phyloP scores from a whole-genome alignment of 2,888 invertebrate genomes.

The Mythimna lalbum region DNA sequence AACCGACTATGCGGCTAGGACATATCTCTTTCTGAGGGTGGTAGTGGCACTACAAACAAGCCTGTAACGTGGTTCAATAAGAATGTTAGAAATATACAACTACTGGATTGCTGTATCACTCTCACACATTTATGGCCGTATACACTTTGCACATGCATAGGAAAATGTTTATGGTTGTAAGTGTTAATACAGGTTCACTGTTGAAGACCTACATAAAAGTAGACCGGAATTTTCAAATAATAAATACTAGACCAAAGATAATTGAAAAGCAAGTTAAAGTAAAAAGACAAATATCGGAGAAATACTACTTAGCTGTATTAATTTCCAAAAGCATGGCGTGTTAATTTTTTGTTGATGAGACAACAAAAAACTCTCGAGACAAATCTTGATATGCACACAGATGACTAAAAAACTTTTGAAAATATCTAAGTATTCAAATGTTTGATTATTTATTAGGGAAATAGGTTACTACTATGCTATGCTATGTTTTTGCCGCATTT shows the following conservation, averaged over 20 bases:
- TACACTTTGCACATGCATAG: background rate
- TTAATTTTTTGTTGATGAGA: background rate
- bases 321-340: background rate
- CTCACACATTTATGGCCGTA: background rate
- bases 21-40: background rate
- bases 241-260: background rate
- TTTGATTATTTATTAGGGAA: slow-evolving; percentile 18
- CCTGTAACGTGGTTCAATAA: background rate
- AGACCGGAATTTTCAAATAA: background rate
- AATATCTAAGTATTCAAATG: slow-evolving; percentile 1
- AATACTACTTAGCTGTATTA: background rate
- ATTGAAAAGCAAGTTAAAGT: background rate
- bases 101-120: background rate
- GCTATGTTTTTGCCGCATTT: slow-evolving; percentile 61
- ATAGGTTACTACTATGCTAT: slow-evolving; percentile 29
- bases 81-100: background rate
- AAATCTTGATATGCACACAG: no score
- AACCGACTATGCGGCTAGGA: background rate
- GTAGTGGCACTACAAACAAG: background rate
- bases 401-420: background rate
- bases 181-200: background rate
- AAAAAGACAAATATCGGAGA: background rate
- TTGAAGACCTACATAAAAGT: background rate
- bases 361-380: background rate
- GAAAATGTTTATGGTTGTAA: background rate